These are phyloP conservation scores for Stenchaetothrips biformis DNA, from an alignment of 2,888 invertebrate genomes.

Conservation along the genomic window DNA sequence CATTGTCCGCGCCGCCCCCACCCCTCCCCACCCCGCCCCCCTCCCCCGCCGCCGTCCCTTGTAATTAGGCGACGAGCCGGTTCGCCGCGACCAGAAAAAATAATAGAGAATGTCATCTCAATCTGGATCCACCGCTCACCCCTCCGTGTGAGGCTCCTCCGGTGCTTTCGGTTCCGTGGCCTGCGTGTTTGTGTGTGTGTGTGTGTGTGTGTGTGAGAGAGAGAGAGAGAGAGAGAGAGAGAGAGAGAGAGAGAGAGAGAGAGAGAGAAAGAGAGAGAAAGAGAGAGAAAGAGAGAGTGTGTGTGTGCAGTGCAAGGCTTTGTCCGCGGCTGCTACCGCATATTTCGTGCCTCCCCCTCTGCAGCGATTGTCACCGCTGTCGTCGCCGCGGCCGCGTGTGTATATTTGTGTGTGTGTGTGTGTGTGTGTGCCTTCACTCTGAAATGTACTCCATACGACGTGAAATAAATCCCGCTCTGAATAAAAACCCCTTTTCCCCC, in stretches of 20 bases:
- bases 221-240: no score
- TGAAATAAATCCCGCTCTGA: no score
- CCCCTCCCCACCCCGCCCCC: background rate
- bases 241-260: no score
- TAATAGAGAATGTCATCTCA: conserved; percentile 25
- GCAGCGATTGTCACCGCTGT: conserved; percentile 8
- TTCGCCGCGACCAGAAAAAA: conserved; percentile 13
- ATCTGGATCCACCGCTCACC: background rate
- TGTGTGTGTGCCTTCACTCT: no score
- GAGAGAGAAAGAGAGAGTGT: background rate
- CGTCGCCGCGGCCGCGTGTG: background rate
- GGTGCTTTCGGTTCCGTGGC: no score
- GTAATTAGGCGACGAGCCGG: conserved; percentile 22
- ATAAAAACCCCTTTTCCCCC: no score
- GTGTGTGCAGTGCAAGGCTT: background rate
- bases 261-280: no score
- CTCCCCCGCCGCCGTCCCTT: background rate
- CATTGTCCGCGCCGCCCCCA: no score
- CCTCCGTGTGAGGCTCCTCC: background rate
- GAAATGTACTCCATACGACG: no score
- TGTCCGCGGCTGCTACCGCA: background rate
- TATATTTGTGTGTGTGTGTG: no score
- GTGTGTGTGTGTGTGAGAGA: no score
- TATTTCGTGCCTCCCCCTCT: background rate
- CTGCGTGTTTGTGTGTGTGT: no score